Evolutionary conservation across 2,113 vertebrate genomes (phyloP).

Genomic region (Eolophus roseicapilla): DNA sequence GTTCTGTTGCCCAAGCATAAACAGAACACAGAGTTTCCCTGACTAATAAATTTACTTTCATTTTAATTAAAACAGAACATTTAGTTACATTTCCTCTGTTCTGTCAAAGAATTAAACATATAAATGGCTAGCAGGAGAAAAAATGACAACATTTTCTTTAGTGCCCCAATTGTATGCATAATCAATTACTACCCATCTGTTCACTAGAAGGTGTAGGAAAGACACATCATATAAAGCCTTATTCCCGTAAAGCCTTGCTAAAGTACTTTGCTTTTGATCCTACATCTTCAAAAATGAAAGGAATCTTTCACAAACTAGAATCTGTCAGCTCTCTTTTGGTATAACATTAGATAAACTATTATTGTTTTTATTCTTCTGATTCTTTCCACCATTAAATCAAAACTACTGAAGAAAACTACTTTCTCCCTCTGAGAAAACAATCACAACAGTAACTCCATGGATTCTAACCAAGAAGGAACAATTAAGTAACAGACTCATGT

Average conservation of each 20-base stretch:
- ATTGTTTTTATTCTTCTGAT: not conserved
- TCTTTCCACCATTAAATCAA: not conserved
- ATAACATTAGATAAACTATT: not conserved
- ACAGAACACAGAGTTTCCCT: slow-evolving; percentile 46
- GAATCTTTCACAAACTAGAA: not conserved
- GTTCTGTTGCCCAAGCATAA: slow-evolving; percentile 46
- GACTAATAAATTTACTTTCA: slow-evolving; percentile 64
- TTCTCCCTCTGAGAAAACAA: not conserved
- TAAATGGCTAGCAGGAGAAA: slow-evolving; percentile 58
- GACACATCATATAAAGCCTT: slow-evolving; percentile 6
- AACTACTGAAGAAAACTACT: not conserved
- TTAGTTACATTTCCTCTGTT: slow-evolving; percentile 70
- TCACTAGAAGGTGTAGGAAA: slow-evolving; percentile 33
- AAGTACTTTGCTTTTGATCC: not conserved
- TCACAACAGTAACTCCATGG: not conserved
- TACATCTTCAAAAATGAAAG: not conserved
- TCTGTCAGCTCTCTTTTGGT: not conserved
- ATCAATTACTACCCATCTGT: slow-evolving; percentile 72
- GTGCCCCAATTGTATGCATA: slow-evolving; percentile 52
- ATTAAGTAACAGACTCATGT: not conserved
- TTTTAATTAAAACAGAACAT: slow-evolving; percentile 76
- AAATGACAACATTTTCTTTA: slow-evolving; percentile 63
- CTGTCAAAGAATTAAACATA: slow-evolving; percentile 65
- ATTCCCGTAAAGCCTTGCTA: not conserved
- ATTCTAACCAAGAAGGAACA: not conserved